Conservation (phyloP, 2,888 invertebrate genomes). For the Agrochola lychnidis region DNA sequence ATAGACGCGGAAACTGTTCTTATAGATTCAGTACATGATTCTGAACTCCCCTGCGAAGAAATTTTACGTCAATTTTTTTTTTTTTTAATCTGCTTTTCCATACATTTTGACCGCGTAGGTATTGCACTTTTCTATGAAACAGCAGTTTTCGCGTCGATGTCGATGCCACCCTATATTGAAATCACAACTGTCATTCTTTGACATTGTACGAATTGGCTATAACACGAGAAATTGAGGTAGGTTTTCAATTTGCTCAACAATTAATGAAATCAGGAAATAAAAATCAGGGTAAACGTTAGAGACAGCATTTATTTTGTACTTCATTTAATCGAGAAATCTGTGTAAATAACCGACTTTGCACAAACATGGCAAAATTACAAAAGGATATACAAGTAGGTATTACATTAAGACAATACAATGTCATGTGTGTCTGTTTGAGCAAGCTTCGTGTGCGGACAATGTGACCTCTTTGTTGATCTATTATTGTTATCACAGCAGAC, state of each 20-base stretch:
- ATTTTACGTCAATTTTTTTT: too few species aligned
- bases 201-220: too few species aligned
- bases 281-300: too few species aligned
- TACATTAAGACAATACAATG: neutral
- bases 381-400: neutral
- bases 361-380: neutral
- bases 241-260: neutral
- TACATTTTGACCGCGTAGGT: too few species aligned
- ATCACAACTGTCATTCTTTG: neutral
- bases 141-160: too few species aligned
- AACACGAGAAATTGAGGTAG: neutral
- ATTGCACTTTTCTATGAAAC: too few species aligned
- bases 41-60: too few species aligned
- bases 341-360: slow-evolving; percentile 9
- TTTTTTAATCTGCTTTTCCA: too few species aligned
- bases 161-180: neutral
- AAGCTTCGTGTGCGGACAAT: slow-evolving; percentile 42
- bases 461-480: slow-evolving; percentile 65
- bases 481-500: slow-evolving; percentile 60
- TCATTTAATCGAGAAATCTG: neutral
- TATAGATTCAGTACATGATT: too few species aligned
- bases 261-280: too few species aligned
- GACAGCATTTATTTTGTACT: neutral
- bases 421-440: slow-evolving; percentile 14
- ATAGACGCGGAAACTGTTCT: too few species aligned